Percentiles rank a stretch among this genome's conserved stretches.
Conservation (phyloP, 1,140 invertebrate species). For the Drosophila subobscura region DNA sequence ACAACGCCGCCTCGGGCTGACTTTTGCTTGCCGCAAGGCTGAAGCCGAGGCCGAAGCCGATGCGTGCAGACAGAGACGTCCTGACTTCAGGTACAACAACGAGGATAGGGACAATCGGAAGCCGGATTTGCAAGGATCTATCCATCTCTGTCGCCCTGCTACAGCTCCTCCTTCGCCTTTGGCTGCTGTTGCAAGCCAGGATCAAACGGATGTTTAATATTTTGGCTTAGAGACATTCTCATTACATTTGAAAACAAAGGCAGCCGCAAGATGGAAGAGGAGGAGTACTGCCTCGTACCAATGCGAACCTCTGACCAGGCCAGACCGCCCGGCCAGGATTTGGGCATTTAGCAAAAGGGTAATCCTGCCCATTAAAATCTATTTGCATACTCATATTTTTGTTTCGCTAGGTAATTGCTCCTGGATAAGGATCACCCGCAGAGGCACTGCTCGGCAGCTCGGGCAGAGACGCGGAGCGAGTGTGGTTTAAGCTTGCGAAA, state of each 20-base stretch:
- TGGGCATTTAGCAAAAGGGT: slow-evolving; percentile 80
- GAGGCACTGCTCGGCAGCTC: neutral
- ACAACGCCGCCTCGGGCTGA: slow-evolving; percentile 65
- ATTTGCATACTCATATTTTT: slow-evolving; percentile 82
- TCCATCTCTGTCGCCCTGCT: neutral
- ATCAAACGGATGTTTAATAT: slow-evolving; percentile 79
- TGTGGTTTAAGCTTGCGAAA: slow-evolving; percentile 55
- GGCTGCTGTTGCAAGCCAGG: slow-evolving; percentile 42
- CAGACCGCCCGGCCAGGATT: slow-evolving; percentile 64
- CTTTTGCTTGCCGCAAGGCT: slow-evolving; percentile 51
- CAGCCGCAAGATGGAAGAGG: slow-evolving; percentile 2
- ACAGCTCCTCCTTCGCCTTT: too few species aligned
- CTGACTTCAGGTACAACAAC: slow-evolving; percentile 75
- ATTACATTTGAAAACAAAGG: slow-evolving; percentile 81
- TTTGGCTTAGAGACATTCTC: slow-evolving; percentile 82
- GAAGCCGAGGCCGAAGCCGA: neutral
- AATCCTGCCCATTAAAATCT: slow-evolving; percentile 81
- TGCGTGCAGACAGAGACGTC: slow-evolving; percentile 4
- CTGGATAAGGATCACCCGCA: slow-evolving; percentile 70
- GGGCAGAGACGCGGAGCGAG: slow-evolving; percentile 3
- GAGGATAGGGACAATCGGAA: slow-evolving; percentile 60
- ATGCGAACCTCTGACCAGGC: slow-evolving; percentile 9
- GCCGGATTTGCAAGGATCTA: slow-evolving; percentile 61
- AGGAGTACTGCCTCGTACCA: neutral
- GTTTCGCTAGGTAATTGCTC: slow-evolving; percentile 79